Percentiles rank a stretch among this genome's conserved stretches.
Evolutionary conservation across 2,888 invertebrate species (phyloP).

Genomic region (Monopis laevigella): DNA sequence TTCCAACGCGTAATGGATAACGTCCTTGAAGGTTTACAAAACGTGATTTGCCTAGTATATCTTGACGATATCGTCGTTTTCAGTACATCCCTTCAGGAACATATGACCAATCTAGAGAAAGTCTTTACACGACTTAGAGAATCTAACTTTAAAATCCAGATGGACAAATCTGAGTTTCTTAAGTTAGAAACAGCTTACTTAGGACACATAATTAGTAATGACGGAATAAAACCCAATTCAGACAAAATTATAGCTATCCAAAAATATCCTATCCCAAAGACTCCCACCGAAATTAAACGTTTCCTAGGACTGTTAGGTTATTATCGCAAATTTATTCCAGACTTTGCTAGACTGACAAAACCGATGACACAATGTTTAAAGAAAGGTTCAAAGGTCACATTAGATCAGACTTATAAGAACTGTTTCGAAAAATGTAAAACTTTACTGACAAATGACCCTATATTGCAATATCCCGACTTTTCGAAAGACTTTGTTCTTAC

Average conservation of each 20-base stretch:
- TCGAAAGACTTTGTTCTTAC: slow-evolving; percentile 23
- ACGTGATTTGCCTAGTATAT: slow-evolving; percentile 20
- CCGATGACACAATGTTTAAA: slow-evolving; percentile 24
- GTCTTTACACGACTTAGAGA: slow-evolving; percentile 23
- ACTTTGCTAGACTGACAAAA: slow-evolving; percentile 23
- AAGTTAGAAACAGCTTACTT: slow-evolving; percentile 18
- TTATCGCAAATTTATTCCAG: slow-evolving; percentile 23
- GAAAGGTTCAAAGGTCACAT: slow-evolving; percentile 18
- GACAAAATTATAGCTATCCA: slow-evolving; percentile 24
- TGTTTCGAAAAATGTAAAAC: slow-evolving; percentile 25
- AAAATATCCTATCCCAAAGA: slow-evolving; percentile 22
- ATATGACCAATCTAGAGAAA: slow-evolving; percentile 21
- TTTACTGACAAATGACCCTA: slow-evolving; percentile 25
- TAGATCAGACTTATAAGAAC: slow-evolving; percentile 19
- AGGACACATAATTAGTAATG: slow-evolving; percentile 20
- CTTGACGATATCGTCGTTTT: slow-evolving; percentile 26
- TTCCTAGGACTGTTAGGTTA: slow-evolving; percentile 24
- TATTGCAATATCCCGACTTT: slow-evolving; percentile 33
- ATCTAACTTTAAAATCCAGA: slow-evolving; percentile 17
- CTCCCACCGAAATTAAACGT: slow-evolving; percentile 23
- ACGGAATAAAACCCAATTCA: slow-evolving; percentile 24
- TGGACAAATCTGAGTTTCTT: slow-evolving; percentile 22
- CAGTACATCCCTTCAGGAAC: slow-evolving; percentile 21
- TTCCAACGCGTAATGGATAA: slow-evolving; percentile 31
- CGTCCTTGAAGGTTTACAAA: slow-evolving; percentile 25